A percentile compares a stretch with the other conserved stretches of the same genome.
These are phyloP conservation scores for Apoderus coryli DNA, from an alignment of 2,888 invertebrate genomes.

Conservation along the genomic window DNA sequence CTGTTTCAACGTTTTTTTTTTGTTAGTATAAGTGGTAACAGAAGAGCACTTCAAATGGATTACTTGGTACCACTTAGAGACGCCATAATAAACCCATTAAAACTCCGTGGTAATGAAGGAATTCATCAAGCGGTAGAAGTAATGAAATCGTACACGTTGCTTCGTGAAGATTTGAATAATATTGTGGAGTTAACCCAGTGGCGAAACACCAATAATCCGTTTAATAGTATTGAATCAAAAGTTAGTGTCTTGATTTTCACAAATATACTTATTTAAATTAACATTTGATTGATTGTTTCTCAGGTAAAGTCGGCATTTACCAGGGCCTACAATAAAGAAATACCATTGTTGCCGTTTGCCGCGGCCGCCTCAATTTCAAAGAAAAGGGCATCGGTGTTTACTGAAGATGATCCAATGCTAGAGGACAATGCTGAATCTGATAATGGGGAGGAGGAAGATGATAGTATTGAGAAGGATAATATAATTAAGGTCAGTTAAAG, in stretches of 20 bases:
- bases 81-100: conserved; percentile 61
- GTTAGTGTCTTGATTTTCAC: no score
- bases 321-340: conserved; percentile 78
- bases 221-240: conserved; percentile 62
- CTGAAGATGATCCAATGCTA: conserved; percentile 25
- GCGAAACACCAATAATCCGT: conserved; percentile 65
- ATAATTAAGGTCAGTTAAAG: conserved; percentile 55
- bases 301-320: conserved; percentile 91
- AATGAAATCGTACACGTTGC: conserved; percentile 71
- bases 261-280: no score
- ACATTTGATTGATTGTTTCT: no score
- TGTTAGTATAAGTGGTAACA: conserved; percentile 62
- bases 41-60: conserved; percentile 72
- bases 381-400: conserved; percentile 36
- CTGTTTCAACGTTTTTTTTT: conserved; percentile 7
- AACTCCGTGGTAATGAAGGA: conserved; percentile 54
- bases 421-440: conserved; percentile 32
- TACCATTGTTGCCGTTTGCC: conserved; percentile 65
- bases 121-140: conserved; percentile 54
- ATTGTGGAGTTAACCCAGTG: conserved; percentile 75
- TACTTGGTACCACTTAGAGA: conserved; percentile 69
- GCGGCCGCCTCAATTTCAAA: conserved; percentile 43
- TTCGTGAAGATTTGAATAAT: conserved; percentile 85
- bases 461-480: conserved; percentile 53
- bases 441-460: conserved; percentile 30